Evolutionary conservation across 2,113 vertebrate genomes (phyloP).

Genomic region (Motacilla alba): DNA sequence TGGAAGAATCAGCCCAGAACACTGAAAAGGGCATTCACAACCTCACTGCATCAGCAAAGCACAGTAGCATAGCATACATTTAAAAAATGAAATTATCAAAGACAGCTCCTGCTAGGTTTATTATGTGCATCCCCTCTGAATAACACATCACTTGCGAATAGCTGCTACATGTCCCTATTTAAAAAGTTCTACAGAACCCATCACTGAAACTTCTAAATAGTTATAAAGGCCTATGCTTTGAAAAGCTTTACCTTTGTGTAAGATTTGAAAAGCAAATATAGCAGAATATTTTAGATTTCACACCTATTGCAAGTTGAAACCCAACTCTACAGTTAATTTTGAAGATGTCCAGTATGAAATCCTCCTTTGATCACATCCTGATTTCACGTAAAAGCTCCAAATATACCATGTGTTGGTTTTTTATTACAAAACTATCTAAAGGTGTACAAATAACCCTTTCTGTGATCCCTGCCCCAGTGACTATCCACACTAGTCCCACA

Average conservation of each 20-base stretch:
- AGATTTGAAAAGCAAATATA: neutral
- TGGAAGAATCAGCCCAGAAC: neutral
- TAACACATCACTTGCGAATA: neutral
- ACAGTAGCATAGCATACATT: rapidly evolving
- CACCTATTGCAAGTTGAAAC: neutral
- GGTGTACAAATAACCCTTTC: neutral
- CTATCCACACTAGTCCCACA: neutral
- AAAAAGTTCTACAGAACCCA: neutral
- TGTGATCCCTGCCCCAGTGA: neutral
- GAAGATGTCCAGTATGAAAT: neutral
- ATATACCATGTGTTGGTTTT: neutral
- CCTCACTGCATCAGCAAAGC: neutral
- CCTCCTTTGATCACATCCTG: neutral
- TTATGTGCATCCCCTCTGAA: neutral
- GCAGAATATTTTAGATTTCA: neutral
- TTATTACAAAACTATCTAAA: neutral
- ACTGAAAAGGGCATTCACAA: neutral
- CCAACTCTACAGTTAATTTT: neutral
- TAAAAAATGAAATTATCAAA: neutral
- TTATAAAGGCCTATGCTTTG: neutral
- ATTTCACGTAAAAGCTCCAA: neutral
- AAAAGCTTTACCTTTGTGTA: neutral
- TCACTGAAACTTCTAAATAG: neutral
- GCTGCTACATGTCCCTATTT: neutral
- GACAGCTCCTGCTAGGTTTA: neutral